These are phyloP conservation scores for Druon quercuslanigerum DNA, from an alignment of 1,140 invertebrate genomes.

Conservation along the genomic window DNA sequence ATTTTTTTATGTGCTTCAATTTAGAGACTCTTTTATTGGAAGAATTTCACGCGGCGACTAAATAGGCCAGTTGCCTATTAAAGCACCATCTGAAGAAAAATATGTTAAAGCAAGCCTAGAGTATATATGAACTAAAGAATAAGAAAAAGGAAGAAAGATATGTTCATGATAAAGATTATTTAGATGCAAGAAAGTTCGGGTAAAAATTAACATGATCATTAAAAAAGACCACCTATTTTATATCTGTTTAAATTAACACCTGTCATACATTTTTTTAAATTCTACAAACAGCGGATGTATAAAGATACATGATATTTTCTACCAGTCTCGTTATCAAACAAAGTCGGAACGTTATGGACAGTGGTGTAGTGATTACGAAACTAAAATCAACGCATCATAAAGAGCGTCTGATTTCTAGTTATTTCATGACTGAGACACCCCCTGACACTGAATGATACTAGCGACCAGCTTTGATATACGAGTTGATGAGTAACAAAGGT, in stretches of 20 bases:
- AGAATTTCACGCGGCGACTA: background rate
- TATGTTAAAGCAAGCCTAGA: background rate
- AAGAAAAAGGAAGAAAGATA: background rate
- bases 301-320: slow-evolving; percentile 62
- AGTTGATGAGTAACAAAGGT: too few relatives aligned
- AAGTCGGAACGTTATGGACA: slow-evolving; percentile 40
- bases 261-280: slow-evolving; percentile 34
- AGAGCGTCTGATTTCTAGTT: slow-evolving; percentile 61
- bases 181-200: background rate
- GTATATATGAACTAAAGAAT: background rate
- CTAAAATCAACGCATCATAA: slow-evolving; percentile 43
- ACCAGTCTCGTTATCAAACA: slow-evolving; percentile 56
- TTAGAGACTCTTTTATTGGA: background rate
- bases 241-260: slow-evolving; percentile 39
- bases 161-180: background rate
- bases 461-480: background rate
- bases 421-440: slow-evolving; percentile 44
- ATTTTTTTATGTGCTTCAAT: background rate
- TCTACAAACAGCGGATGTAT: slow-evolving; percentile 61
- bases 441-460: slow-evolving; percentile 40
- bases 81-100: background rate
- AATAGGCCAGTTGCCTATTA: too few relatives aligned
- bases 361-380: slow-evolving; percentile 60
- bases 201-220: background rate
- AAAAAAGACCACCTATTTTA: background rate